Evolutionary conservation across 2,888 invertebrate genomes (phyloP), one percentile per base, ranked within the genome.

Genomic region (Volucella inanis): DNA sequence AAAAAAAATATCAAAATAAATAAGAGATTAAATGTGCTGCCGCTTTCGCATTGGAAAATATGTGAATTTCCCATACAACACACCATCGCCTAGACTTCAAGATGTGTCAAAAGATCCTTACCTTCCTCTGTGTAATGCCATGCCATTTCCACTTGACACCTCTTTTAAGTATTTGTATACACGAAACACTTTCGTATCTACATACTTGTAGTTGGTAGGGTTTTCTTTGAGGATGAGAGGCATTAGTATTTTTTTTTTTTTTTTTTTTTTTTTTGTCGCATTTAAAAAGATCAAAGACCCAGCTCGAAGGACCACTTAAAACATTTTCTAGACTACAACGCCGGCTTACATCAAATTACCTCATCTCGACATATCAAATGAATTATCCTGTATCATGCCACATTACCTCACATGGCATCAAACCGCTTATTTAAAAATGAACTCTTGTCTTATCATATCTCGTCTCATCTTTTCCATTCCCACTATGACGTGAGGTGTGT

Each of bases 341-440:
- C 18, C 39, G 22, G 22, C 18, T 61, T 43, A 61, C 55, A 75
- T 52, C 1, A 59, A 70, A 49, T 57, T 71, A 59, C 15, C 54
- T 75, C 47, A 55, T 80, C 70, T 70, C 71, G 65, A 79, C 70
- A 70, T 70, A 49, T 38, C 43, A 71, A 49, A 71, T 71, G 45
- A 71, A 76, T 71, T 45, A 78, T 61, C 57, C 50, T 50, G 55
- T 2, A 14, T 41, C 68, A 54, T 55, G 50, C 57, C 78, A 64
- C 31, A 31, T 31, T 6, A 31, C 31, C 31, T 31, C 31, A 31
- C 6, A 31, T 31, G 6, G 31, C 31, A 41, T 50, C 12, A 57
- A 39, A 18, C 9, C 47, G 14, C 18, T 61, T 43, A 43, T 52
- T 43, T 70, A 50, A 75, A 62, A 74, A 78, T 74, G 68, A 74